Evolutionary conservation across 2,797 vertebrate species (phyloP).

Genomic region (Thunnus albacares): DNA sequence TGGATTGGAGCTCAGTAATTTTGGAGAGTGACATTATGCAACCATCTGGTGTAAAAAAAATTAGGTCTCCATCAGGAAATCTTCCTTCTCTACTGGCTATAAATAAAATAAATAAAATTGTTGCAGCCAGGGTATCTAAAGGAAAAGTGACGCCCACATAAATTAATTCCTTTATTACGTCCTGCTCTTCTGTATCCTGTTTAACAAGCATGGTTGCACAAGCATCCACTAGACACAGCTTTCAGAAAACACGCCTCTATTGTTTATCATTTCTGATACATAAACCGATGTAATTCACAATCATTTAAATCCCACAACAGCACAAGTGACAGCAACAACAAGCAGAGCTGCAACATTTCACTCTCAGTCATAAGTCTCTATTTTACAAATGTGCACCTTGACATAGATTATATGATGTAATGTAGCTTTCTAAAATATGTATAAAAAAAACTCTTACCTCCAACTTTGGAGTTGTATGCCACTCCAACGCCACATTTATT

Average conservation of each 20-base stretch:
- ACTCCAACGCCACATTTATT: constrained; percentile 97
- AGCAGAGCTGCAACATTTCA: too few species aligned
- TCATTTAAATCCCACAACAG: neutral
- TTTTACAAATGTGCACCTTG: neutral
- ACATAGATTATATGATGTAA: neutral
- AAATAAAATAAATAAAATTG: constrained; percentile 29
- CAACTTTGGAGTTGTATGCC: constrained; percentile 96
- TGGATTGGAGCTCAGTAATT: constrained; percentile 51
- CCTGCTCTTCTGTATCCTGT: neutral
- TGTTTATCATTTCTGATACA: neutral
- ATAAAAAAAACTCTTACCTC: constrained; percentile 87
- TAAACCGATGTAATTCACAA: neutral
- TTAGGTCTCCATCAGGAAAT: constrained; percentile 44
- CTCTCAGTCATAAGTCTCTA: neutral
- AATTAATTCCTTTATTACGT: neutral
- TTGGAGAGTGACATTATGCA: constrained; percentile 58
- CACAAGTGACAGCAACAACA: neutral
- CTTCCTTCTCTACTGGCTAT: constrained; percentile 4
- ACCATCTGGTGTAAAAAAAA: constrained; percentile 45
- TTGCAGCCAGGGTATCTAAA: neutral
- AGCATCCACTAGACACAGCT: neutral
- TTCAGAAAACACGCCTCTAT: neutral
- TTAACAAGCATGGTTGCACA: neutral
- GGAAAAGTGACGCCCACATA: too few species aligned
- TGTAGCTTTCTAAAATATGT: neutral